Percentiles rank a stretch among this genome's conserved stretches.
These are phyloP conservation scores for Melanotaenia maccullochi DNA, from an alignment of 2,797 vertebrate genomes.

Conservation along the genomic window DNA sequence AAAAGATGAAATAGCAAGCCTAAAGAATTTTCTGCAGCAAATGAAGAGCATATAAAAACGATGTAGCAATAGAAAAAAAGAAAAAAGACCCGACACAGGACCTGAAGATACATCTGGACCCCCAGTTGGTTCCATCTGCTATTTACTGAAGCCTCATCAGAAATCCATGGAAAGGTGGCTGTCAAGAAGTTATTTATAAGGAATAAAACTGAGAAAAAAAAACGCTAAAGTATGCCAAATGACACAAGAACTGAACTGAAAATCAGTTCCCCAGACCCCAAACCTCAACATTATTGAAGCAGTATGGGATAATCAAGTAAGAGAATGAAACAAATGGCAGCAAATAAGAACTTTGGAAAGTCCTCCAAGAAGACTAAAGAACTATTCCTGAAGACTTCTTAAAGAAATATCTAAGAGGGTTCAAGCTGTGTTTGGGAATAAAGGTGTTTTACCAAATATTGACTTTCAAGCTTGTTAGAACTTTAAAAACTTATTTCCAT, in stretches of 20 bases:
- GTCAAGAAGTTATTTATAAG: neutral
- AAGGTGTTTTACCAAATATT: neutral
- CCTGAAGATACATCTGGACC: neutral
- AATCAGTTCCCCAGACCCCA: neutral
- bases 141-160: neutral
- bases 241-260: neutral
- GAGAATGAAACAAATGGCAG: neutral
- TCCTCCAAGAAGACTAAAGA: neutral
- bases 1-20: neutral
- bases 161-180: neutral
- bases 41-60: neutral
- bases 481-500: neutral
- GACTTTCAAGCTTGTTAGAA: neutral
- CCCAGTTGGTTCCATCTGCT: neutral
- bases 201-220: neutral
- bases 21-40: neutral
- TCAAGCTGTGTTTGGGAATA: neutral
- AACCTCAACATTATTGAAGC: neutral
- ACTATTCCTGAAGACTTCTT: neutral
- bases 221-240: neutral
- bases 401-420: neutral
- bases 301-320: neutral
- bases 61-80: neutral
- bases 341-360: neutral
- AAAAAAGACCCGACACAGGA: neutral